Evolutionary conservation across 2,888 invertebrate species (phyloP).

Genomic region (Ornithoptera priamus): DNA sequence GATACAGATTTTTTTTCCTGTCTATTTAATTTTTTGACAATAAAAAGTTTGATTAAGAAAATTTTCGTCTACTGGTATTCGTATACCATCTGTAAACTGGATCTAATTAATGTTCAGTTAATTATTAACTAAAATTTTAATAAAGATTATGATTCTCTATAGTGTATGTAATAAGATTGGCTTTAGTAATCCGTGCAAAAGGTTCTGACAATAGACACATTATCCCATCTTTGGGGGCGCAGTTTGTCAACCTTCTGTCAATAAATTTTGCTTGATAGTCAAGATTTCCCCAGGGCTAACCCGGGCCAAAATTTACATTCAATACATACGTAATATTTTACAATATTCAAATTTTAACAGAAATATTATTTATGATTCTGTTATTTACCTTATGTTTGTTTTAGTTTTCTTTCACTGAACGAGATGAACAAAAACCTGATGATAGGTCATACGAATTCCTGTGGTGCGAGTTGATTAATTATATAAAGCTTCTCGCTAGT

Average conservation of each 20-base stretch:
- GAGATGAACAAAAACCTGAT: too few species aligned
- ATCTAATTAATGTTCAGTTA: background rate
- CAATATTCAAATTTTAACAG: background rate
- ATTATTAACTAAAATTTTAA: background rate
- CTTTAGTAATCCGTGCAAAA: background rate
- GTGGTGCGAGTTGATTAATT: too few species aligned
- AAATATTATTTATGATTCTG: background rate
- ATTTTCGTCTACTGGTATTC: too few species aligned
- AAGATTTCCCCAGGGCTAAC: constrained; percentile 20
- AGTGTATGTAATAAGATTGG: background rate
- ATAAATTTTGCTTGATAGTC: constrained; percentile 21
- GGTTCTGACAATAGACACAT: background rate
- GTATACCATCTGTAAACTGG: too few species aligned
- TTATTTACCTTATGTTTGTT: too few species aligned
- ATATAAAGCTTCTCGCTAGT: too few species aligned
- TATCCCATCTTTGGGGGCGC: constrained; percentile 1
- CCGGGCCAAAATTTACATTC: constrained; percentile 12
- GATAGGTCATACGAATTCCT: too few species aligned
- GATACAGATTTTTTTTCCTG: too few species aligned
- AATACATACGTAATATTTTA: constrained; percentile 11
- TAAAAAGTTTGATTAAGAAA: too few species aligned
- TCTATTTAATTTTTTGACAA: too few species aligned
- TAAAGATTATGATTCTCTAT: background rate
- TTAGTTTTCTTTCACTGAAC: too few species aligned
- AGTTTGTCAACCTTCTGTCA: constrained; percentile 12